Evolutionary conservation across 2,888 invertebrate genomes (phyloP), one percentile per base, ranked within the genome.

Genomic region (Odontocolon sp.): DNA sequence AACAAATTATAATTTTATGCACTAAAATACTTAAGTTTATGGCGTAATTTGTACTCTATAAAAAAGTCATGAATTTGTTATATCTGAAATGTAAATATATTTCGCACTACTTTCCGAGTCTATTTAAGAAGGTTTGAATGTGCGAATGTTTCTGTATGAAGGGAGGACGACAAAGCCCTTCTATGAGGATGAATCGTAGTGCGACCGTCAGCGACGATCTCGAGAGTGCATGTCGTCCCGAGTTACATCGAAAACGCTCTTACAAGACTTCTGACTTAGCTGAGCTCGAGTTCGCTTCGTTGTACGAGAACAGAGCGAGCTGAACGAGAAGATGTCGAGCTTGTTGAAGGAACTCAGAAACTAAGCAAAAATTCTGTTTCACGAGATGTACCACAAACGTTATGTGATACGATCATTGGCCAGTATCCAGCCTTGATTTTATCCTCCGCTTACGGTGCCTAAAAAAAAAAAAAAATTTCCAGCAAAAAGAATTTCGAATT

Each of bases 211-310:
- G 40, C 38, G 38, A 40, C 68, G 68, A 74, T 74, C 68, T 63
- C 63, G 57, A 28, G 47, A 74, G 68, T 74, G 74, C 68, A 74
- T 74, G 63, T 74, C 26, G 38, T 54, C 45, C 45, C 68, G 23
- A 61, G 40, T 45, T 74, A 45, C n/a, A n/a, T 45, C 47, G 33
- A 64, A 64, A 64, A 50, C 28, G 33, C 50, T 66, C 52, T 57
- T 26, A 74, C 74, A 68, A 31, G 68, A 68, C 61, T 74, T 74
- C 63, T 50, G 63, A 64, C 74, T 74, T 69, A 74, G 63, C 56
- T 50, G 47, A 40, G 18, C 45, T 26, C 42, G 40, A 68, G 68
- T 69, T 63, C 31, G 16, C 56, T 45, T 47, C 38, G 47, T 33
- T 69, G 47, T 63, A 56, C 40, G 23, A 40, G 38, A 47, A 38